Evolutionary conservation across 2,113 vertebrate genomes (phyloP).

Genomic region (Vulpes lagopus): DNA sequence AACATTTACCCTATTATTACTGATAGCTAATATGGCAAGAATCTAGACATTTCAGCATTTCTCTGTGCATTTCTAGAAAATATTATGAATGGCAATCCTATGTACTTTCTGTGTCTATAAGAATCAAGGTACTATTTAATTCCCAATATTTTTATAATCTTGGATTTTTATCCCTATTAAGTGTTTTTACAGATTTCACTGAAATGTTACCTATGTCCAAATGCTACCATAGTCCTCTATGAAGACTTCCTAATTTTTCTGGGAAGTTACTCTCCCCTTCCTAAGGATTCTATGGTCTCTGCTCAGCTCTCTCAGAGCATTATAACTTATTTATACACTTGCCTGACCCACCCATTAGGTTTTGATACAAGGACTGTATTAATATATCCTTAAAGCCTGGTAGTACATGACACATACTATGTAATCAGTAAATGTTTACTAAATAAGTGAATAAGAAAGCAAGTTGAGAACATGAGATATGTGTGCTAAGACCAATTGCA

Average conservation of each 20-base stretch:
- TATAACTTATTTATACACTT: not conserved
- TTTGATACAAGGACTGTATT: not conserved
- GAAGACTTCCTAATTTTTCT: not conserved
- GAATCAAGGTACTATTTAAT: slow-evolving; percentile 35
- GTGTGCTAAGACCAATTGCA: not conserved
- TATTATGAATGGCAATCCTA: slow-evolving; percentile 41
- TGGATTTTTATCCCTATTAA: slow-evolving; percentile 7
- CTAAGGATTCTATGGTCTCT: not conserved
- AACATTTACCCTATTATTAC: slow-evolving; percentile 58
- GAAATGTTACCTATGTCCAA: not conserved
- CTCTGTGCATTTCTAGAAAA: slow-evolving; percentile 37
- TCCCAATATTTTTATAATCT: slow-evolving; percentile 19
- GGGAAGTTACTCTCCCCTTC: not conserved
- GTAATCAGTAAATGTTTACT: not conserved
- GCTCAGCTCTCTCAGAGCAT: not conserved
- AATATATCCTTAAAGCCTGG: not conserved
- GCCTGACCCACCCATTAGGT: not conserved
- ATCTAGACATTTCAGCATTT: slow-evolving; percentile 40
- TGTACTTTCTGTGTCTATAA: not conserved
- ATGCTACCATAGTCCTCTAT: not conserved
- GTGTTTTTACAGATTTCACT: slow-evolving; percentile 37
- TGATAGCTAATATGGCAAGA: slow-evolving; percentile 25
- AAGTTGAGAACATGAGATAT: not conserved
- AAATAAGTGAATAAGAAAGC: not conserved
- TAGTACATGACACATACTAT: not conserved